A percentile compares a stretch with the other conserved stretches of the same genome.
phyloP scores from a whole-genome alignment of 2,888 invertebrate species.

The Cataglyphis livida region DNA sequence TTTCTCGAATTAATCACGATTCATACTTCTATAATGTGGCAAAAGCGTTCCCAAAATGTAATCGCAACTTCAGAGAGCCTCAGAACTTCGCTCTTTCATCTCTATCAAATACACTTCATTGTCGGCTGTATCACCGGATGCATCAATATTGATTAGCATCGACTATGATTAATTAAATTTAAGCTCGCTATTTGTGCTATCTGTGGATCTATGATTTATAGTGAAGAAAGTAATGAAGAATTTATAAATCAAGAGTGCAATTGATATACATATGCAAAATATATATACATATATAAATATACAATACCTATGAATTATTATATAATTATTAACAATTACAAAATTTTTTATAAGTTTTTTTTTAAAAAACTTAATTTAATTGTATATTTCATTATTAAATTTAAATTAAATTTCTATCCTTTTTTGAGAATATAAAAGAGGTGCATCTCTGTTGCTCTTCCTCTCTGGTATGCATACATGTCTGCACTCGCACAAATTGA shows the following conservation, averaged over 20 bases:
- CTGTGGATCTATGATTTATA: not conserved
- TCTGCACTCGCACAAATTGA: not conserved
- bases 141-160: conserved; percentile 48
- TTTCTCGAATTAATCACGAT: conserved; percentile 30
- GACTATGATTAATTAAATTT: conserved; percentile 47
- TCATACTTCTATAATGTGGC: conserved; percentile 28
- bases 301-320: not conserved
- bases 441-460: not conserved
- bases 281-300: not conserved
- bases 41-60: conserved; percentile 36
- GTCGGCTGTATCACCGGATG: not conserved
- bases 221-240: not conserved
- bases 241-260: not conserved
- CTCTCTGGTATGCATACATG: not conserved
- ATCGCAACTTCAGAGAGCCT: conserved; percentile 34
- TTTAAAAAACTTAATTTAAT: not conserved
- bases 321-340: not conserved
- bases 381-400: conserved; percentile 9
- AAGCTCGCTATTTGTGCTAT: not conserved
- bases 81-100: conserved; percentile 44
- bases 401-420: not conserved
- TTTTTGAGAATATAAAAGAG: not conserved
- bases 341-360: not conserved
- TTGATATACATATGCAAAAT: not conserved
- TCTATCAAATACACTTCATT: conserved; percentile 41